Percentiles rank a stretch among this genome's conserved stretches.
Evolutionary conservation across 1,140 invertebrate genomes (phyloP).

Genomic region (Monochamus saltuarius): DNA sequence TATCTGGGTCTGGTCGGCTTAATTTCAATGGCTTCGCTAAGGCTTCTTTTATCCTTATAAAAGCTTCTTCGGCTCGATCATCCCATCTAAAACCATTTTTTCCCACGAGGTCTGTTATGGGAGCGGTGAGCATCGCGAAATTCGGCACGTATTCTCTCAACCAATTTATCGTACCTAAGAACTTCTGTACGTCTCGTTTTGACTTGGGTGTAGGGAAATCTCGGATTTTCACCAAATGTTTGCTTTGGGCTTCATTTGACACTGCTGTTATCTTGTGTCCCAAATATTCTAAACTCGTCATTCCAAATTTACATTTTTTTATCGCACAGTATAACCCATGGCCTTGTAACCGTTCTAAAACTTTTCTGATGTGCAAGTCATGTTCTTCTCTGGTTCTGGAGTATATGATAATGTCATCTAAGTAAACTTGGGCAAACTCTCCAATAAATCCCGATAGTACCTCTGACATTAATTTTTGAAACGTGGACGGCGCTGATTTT

Average conservation of each 20-base stretch:
- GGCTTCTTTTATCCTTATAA: slow-evolving; percentile 24
- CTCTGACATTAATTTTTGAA: slow-evolving; percentile 38
- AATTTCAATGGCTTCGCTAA: slow-evolving; percentile 8
- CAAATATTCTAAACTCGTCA: slow-evolving; percentile 32
- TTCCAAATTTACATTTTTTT: slow-evolving; percentile 23
- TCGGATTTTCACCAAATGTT: slow-evolving; percentile 30
- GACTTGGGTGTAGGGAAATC: slow-evolving; percentile 33
- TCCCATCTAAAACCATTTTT: slow-evolving; percentile 25
- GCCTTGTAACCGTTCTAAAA: slow-evolving; percentile 25
- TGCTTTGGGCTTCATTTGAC: slow-evolving; percentile 25
- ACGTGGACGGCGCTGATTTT: slow-evolving; percentile 39
- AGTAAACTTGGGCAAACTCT: slow-evolving; percentile 35
- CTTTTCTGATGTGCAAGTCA: not conserved
- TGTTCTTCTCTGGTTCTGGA: not conserved
- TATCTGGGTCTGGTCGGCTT: slow-evolving; percentile 8
- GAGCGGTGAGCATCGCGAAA: slow-evolving; percentile 25
- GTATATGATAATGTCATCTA: slow-evolving; percentile 34
- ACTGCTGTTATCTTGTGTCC: slow-evolving; percentile 33
- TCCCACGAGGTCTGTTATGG: slow-evolving; percentile 26
- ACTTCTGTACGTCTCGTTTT: slow-evolving; percentile 28
- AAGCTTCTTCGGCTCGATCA: slow-evolving; percentile 15
- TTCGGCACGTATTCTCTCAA: slow-evolving; percentile 33
- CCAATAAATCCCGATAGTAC: slow-evolving; percentile 28
- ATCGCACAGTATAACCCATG: slow-evolving; percentile 6
- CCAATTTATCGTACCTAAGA: slow-evolving; percentile 34